phyloP scores from a whole-genome alignment of 2,888 invertebrate genomes.

The Lymantria monacha region DNA sequence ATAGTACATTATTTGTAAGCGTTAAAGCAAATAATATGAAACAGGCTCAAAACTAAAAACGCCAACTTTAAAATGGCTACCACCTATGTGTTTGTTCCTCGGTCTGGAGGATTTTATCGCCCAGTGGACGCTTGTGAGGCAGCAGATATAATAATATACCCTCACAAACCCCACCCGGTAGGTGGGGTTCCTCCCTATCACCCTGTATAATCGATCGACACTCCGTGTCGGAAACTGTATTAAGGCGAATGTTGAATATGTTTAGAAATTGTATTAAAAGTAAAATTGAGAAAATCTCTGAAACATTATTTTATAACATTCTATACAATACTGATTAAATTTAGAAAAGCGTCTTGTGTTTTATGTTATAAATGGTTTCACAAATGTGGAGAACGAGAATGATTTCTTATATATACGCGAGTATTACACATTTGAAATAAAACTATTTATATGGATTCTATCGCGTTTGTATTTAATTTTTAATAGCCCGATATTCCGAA shows the following conservation, averaged over 20 bases:
- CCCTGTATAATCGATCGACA: conserved; percentile 58
- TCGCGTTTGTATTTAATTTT: too few relatives aligned
- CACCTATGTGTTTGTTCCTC: conserved; percentile 14
- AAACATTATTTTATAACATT: neutral
- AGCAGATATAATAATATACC: conserved; percentile 39
- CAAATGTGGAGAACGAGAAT: too few relatives aligned
- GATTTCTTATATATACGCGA: too few relatives aligned
- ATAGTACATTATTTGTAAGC: too few relatives aligned
- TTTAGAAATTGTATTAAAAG: conserved; percentile 15
- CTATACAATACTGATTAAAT: neutral
- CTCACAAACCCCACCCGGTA: conserved; percentile 23
- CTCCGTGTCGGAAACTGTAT: conserved; percentile 36
- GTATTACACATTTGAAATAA: too few relatives aligned
- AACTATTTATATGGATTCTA: too few relatives aligned
- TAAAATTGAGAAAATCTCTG: conserved; percentile 2
- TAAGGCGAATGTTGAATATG: conserved; percentile 28
- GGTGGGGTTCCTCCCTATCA: conserved; percentile 42
- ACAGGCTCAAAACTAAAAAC: too few relatives aligned
- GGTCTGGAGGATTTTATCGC: conserved; percentile 43
- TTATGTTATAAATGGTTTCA: too few relatives aligned
- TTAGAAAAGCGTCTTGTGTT: too few relatives aligned
- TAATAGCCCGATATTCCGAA: too few relatives aligned
- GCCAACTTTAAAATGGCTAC: neutral
- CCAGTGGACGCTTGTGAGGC: conserved; percentile 47
- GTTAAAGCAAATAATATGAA: too few relatives aligned